Percentiles rank a stretch among this genome's conserved stretches.
phyloP scores from a whole-genome alignment of 2,797 vertebrate species.

The Peromyscus eremicus region DNA sequence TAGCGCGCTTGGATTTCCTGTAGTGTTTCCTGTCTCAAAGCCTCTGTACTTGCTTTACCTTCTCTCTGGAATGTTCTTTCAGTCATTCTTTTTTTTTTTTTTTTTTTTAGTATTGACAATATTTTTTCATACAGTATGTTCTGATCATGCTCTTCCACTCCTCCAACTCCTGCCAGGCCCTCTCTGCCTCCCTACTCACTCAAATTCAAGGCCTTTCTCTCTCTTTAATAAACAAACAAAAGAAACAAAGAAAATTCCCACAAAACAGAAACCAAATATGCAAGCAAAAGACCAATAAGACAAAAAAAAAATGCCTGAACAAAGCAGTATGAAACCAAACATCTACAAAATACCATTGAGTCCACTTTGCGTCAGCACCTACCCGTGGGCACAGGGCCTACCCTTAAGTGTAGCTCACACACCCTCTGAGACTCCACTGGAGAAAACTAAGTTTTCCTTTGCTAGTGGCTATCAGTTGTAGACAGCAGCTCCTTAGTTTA shows the following conservation, averaged over 20 bases:
- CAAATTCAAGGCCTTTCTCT: neutral
- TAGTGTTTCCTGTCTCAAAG: neutral
- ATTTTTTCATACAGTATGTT: neutral
- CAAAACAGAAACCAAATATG: neutral
- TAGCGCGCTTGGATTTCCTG: neutral
- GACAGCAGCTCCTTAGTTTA: neutral
- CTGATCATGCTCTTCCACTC: neutral
- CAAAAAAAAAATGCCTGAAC: neutral
- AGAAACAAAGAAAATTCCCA: neutral
- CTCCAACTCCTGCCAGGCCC: neutral
- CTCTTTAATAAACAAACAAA: neutral
- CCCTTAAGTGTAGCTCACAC: neutral
- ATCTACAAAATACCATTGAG: neutral
- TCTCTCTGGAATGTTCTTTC: neutral
- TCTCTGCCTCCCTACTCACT: neutral
- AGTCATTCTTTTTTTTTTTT: neutral
- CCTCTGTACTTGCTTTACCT: neutral
- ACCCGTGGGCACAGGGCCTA: too few species aligned
- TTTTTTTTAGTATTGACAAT: neutral
- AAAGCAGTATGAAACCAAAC: too few species aligned
- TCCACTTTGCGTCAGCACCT: neutral
- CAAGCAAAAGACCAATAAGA: neutral
- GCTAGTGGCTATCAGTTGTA: neutral
- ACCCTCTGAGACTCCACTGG: neutral
- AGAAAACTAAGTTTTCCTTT: neutral